Base-by-base conservation (phyloP, 2,113 vertebrate species). In the Thalassarche chlororhynchos region DNA sequence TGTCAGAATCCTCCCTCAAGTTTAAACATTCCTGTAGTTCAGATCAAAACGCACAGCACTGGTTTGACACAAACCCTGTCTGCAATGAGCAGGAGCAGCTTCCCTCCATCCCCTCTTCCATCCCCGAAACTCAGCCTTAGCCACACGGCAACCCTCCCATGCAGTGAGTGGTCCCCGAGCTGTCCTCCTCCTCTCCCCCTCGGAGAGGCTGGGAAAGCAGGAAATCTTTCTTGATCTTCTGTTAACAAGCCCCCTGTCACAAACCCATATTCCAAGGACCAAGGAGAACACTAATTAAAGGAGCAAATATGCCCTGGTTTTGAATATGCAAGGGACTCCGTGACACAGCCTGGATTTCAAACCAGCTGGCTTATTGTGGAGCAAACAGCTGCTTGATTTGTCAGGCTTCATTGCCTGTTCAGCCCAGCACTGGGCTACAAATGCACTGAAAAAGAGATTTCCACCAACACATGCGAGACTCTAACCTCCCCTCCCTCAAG, bases 301-400 rank as follows among this genome's bases (percentile, higher is more conserved):
- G 72, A 92, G 69, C 52, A 94, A 86, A 94, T 84, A 86, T 3
- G 38, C 60, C 46, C 80, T 31, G 51, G 80, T 47, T 96, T 94
- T 93, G 83, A 95, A 93, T 57, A 87, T 44, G 80, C 77, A 87
- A 78, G 80, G 10, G 5, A 46, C 68, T 89, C 54, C 1, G 8
- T 1, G 5, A n/a, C 70, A 51, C 88, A 92, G 90, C 38, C 82
- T 77, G 92, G 55, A 24, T 92, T 86, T 74, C 83, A 42, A 97
- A 90, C 90, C 97, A 97, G 97, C 95, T 97, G 93, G 95, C 71
- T 93, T 18, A 26, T 93, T 92, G 92, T 94, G 92, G 68, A 83
- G 83, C 76, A 90, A 96, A 92, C 95, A 96, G 96, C 93, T 97
- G 96, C 95, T 92, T 38, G 64, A 86, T 93, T 93, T 93, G 91